Evolutionary conservation across 2,113 vertebrate species (phyloP).

Genomic region (Holacanthus passer): DNA sequence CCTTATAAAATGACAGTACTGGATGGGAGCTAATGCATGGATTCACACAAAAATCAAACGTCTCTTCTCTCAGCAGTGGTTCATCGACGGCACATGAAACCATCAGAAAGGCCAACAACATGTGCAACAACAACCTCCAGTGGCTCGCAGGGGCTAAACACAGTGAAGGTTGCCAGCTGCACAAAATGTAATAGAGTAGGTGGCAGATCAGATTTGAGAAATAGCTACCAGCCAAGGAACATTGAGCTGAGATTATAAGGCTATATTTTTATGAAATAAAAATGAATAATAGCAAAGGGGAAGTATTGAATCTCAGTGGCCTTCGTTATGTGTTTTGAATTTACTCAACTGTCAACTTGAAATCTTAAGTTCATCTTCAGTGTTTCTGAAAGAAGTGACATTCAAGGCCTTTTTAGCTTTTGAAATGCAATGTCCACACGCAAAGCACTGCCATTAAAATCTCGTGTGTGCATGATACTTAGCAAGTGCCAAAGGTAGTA

Average conservation of each 20-base stretch:
- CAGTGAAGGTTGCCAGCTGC: slow-evolving; percentile 11
- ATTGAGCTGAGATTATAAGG: slow-evolving; percentile 40
- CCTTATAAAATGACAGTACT: neutral
- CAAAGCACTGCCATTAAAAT: slow-evolving; percentile 3
- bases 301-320: slow-evolving; percentile 11
- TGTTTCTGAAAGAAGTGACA: slow-evolving; percentile 6
- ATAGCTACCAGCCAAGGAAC: slow-evolving; percentile 24
- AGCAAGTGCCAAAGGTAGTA: slow-evolving; percentile 5
- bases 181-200: slow-evolving; percentile 6
- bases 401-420: slow-evolving; percentile 5
- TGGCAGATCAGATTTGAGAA: slow-evolving; percentile 34
- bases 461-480: neutral
- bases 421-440: neutral
- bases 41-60: slow-evolving; percentile 26
- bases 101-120: slow-evolving; percentile 14
- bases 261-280: slow-evolving; percentile 25
- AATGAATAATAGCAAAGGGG: neutral
- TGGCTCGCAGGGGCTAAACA: slow-evolving; percentile 1
- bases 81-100: slow-evolving; percentile 15
- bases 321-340: slow-evolving; percentile 9
- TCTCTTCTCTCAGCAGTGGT: slow-evolving; percentile 24
- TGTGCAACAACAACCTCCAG: slow-evolving; percentile 37
- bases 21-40: slow-evolving; percentile 10
- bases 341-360: neutral
- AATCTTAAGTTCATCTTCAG: slow-evolving; percentile 3